A percentile compares a stretch with the other conserved stretches of the same genome.
Evolutionary conservation across 2,113 vertebrate species (phyloP).

Genomic region (Meleagris gallopavo): DNA sequence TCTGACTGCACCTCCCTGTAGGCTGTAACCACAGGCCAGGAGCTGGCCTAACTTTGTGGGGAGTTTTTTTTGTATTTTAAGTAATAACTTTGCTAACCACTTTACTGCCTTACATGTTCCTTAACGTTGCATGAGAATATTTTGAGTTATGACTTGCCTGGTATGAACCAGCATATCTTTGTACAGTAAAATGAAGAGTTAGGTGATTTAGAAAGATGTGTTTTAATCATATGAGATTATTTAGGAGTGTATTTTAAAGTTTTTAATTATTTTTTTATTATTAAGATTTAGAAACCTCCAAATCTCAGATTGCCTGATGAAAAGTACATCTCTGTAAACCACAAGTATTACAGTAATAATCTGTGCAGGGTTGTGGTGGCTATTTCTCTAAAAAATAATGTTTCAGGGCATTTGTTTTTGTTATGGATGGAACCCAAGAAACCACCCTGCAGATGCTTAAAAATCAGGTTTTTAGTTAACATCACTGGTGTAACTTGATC

Average conservation of each 20-base stretch:
- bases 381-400: not conserved
- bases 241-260: not conserved
- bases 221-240: not conserved
- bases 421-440: not conserved
- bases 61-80: not conserved
- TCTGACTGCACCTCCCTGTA: not conserved
- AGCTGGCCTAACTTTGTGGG: not conserved
- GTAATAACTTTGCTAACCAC: not conserved
- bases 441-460: not conserved
- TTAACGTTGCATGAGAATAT: not conserved
- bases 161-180: not conserved
- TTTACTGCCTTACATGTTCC: not conserved
- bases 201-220: not conserved
- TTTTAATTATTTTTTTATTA: not conserved
- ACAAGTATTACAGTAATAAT: not conserved
- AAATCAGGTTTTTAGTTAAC: not conserved
- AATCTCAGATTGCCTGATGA: not conserved
- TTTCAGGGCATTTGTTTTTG: not conserved
- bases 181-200: not conserved
- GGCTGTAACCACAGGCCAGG: not conserved
- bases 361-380: not conserved
- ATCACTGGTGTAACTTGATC: not conserved
- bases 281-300: not conserved
- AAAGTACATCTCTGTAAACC: not conserved
- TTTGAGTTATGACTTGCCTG: not conserved